Conservation (phyloP, 2,113 vertebrate species). For the Ceratotherium simum region DNA sequence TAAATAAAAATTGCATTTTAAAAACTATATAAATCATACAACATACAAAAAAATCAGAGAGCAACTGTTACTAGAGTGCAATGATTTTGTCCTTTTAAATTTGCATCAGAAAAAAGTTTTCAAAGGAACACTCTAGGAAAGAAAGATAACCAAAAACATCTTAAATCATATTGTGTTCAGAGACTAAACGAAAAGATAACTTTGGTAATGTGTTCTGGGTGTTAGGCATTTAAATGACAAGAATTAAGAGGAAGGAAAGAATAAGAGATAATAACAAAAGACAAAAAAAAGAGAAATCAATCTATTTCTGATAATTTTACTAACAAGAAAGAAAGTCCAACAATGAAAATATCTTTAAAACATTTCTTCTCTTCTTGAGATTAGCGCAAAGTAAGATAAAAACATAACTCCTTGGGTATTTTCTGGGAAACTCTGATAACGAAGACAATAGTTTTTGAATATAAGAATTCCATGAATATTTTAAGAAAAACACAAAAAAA, state of each 20-base stretch:
- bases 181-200: conserved; percentile 40
- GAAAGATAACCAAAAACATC: neutral
- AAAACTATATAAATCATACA: neutral
- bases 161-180: neutral
- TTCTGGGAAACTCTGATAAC: neutral
- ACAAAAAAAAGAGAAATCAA: neutral
- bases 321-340: neutral
- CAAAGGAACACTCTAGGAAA: neutral
- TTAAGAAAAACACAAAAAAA: neutral
- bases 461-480: neutral
- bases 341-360: neutral
- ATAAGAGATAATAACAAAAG: neutral
- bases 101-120: neutral
- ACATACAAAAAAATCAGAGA: neutral
- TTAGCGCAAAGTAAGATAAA: neutral
- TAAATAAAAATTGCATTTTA: neutral
- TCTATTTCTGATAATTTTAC: neutral
- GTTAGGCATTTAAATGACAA: neutral
- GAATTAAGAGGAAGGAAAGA: neutral
- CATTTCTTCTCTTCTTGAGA: neutral
- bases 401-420: neutral
- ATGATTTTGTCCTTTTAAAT: neutral
- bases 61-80: neutral
- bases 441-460: neutral
- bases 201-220: neutral